Evolutionary conservation across 2,113 vertebrate genomes (phyloP).

Genomic region (Aleadryas rufinucha): DNA sequence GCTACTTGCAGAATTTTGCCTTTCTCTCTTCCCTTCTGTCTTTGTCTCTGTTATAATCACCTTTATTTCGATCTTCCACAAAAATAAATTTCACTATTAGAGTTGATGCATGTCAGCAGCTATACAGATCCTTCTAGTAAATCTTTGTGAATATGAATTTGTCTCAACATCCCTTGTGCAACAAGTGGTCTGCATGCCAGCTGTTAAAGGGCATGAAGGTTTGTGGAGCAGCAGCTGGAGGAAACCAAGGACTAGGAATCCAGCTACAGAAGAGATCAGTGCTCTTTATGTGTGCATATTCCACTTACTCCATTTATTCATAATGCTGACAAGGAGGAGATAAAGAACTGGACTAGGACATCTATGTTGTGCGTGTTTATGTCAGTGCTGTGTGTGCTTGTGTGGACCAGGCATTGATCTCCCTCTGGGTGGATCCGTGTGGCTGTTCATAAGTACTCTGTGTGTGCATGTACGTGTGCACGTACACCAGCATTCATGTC

Average conservation of each 20-base stretch:
- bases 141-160: background rate
- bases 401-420: background rate
- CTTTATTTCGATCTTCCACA: background rate
- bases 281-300: background rate
- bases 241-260: background rate
- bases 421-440: background rate
- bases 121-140: background rate
- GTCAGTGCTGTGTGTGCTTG: background rate
- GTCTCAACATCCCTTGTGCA: background rate
- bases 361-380: background rate
- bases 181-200: background rate
- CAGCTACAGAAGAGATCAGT: background rate
- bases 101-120: background rate
- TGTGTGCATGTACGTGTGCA: accelerated
- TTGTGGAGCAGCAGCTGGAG: background rate
- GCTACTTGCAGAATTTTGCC: background rate
- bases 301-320: background rate
- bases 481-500: accelerated
- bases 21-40: background rate
- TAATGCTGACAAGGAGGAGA: background rate
- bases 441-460: background rate
- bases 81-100: background rate
- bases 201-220: background rate
- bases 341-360: background rate
- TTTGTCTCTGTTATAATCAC: background rate